A percentile compares a stretch with the other conserved stretches of the same genome.
Evolutionary conservation across 2,888 invertebrate genomes (phyloP).

Genomic region (Synanthedon andrenaeformis): DNA sequence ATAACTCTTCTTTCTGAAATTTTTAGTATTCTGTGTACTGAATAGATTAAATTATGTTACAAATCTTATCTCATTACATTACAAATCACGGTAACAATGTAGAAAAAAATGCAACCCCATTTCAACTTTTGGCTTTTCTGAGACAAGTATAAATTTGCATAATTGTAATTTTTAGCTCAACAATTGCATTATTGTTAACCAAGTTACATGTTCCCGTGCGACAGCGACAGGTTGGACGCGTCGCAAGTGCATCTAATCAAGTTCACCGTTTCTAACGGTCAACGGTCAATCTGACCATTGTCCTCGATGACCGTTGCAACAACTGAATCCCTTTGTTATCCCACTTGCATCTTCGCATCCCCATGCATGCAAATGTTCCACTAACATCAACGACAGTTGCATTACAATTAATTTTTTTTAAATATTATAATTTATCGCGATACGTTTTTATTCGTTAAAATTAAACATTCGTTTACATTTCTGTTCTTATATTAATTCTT

Average conservation of each 20-base stretch:
- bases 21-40: too few species aligned
- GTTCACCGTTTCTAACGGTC: slow-evolving; percentile 35
- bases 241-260: slow-evolving; percentile 39
- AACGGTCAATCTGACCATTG: slow-evolving; percentile 30
- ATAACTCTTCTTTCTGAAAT: too few species aligned
- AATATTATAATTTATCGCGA: too few species aligned
- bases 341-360: slow-evolving; percentile 29
- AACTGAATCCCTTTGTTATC: slow-evolving; percentile 18
- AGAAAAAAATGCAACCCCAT: slow-evolving; percentile 20
- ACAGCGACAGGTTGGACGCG: slow-evolving; percentile 37
- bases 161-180: slow-evolving; percentile 53
- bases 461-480: too few species aligned
- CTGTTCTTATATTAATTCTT: too few species aligned
- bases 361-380: slow-evolving; percentile 42
- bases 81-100: slow-evolving; percentile 6
- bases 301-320: slow-evolving; percentile 29
- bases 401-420: slow-evolving; percentile 9
- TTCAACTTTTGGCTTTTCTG: slow-evolving; percentile 9
- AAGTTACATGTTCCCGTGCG: slow-evolving; percentile 34
- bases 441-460: too few species aligned
- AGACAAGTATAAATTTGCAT: slow-evolving; percentile 32
- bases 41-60: too few species aligned
- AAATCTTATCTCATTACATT: background rate
- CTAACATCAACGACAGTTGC: slow-evolving; percentile 33
- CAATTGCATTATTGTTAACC: slow-evolving; percentile 25